Evolutionary conservation across 1,140 invertebrate species (phyloP), one percentile per base, ranked within the genome.

Genomic region (Calephelis virginiensis): DNA sequence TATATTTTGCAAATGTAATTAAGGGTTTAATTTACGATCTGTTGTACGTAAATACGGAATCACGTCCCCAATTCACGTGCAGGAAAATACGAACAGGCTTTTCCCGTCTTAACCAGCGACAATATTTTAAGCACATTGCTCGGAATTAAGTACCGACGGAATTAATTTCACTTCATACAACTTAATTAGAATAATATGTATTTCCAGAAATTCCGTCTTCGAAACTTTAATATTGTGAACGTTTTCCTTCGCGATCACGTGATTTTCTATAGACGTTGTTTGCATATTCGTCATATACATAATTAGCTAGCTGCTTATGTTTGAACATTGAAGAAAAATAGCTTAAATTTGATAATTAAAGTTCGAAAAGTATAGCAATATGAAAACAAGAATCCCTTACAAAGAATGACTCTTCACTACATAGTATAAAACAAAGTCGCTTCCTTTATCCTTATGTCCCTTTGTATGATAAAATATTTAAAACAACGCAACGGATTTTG

Each of bases 1-100:
- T 73, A 71, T 63, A 75, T 67, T 77, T 78, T 70, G 68, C 59
- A 73, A 76, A 76, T 76, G 74, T 76, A 78, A 76, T 78, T 76
- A 78, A 75, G 68, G 67, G 77, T 64, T 79, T 75, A 73, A 79
- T 75, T 75, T 75, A 75, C 72, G 75, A 79, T 74, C 63, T 68
- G 67, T 71, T 75, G 67, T 75, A 71, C 68, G 72, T 74, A 72
- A 74, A 77, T 76, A 77, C 71, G 67, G 73, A 79, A 79, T 73
- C 69, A 70, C 74, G 72, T 74, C 72, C 61, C 62, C 70, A 71
- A 79, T 78, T 78, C 77, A 72, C 72, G 74, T 74, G 70, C 75
- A 74, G 66, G 69, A 71, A 68, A 61, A 69, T 67, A 68, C 69
- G 69, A 66, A 40, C 65, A 75, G 73, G 72, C 74, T 74, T 72